These are phyloP conservation scores for Petromus typicus DNA, from an alignment of 2,113 vertebrate species.

Conservation along the genomic window DNA sequence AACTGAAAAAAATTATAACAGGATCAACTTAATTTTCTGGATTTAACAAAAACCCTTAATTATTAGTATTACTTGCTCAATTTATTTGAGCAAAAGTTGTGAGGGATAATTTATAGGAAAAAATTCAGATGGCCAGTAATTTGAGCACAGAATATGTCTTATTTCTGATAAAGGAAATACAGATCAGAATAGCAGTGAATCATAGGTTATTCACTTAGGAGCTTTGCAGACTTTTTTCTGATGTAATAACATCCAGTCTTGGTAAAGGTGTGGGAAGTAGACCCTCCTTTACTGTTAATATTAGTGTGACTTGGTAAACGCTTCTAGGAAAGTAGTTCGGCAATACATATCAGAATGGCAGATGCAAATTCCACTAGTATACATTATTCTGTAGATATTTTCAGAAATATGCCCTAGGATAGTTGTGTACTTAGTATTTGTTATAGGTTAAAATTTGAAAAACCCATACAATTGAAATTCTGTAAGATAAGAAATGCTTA, in stretches of 20 bases:
- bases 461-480: constrained; percentile 47
- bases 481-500: constrained; percentile 16
- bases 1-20: background rate
- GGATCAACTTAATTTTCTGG: constrained; percentile 17
- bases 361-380: background rate
- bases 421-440: background rate
- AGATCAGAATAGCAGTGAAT: constrained; percentile 34
- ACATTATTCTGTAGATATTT: constrained; percentile 31
- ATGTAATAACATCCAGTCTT: background rate
- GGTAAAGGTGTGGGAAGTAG: background rate
- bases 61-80: background rate
- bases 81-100: constrained; percentile 61
- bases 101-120: constrained; percentile 45
- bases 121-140: constrained; percentile 4
- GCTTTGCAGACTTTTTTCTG: background rate
- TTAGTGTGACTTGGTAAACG: background rate
- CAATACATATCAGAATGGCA: background rate
- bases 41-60: background rate
- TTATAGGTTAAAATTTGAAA: constrained; percentile 52
- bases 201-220: constrained; percentile 22
- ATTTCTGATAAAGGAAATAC: constrained; percentile 41
- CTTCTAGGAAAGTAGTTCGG: constrained; percentile 20
- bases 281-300: background rate
- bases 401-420: background rate
- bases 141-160: background rate